Evolutionary conservation across 2,113 vertebrate genomes (phyloP).

Genomic region (Chionis minor): DNA sequence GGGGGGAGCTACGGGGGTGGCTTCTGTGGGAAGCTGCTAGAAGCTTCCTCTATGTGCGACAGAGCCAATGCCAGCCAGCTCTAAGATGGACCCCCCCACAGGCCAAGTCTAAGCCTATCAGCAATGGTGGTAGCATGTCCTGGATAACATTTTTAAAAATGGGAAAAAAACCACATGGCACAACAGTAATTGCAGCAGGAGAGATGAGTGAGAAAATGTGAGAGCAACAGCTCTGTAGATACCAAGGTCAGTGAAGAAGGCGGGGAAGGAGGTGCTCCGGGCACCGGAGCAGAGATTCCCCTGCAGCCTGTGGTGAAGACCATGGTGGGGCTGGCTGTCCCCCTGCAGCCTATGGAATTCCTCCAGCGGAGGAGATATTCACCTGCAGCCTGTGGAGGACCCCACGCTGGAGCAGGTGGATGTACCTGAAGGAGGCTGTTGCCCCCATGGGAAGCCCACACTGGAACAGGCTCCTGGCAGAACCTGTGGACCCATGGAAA

Average conservation of each 20-base stretch:
- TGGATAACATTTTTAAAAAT: background rate
- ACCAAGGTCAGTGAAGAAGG: background rate
- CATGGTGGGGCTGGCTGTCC: background rate
- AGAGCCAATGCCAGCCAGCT: background rate
- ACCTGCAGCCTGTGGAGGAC: background rate
- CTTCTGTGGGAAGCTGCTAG: background rate
- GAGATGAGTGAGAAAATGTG: background rate
- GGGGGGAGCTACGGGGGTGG: background rate
- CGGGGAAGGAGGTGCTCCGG: background rate
- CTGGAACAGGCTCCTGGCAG: background rate
- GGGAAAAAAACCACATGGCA: background rate
- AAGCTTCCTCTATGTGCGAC: background rate
- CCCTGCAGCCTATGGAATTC: background rate
- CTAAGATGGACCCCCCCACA: background rate
- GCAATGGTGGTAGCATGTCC: background rate
- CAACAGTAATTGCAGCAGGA: background rate
- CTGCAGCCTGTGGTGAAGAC: background rate
- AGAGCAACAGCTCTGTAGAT: background rate
- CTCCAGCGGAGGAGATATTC: background rate
- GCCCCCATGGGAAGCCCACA: background rate
- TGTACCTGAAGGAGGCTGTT: background rate
- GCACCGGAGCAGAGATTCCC: background rate
- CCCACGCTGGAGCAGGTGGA: background rate
- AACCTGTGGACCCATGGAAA: background rate
- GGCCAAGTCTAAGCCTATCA: background rate